These are phyloP conservation scores for Drosophila neotestacea DNA, from an alignment of 2,888 invertebrate genomes.

Conservation along the genomic window DNA sequence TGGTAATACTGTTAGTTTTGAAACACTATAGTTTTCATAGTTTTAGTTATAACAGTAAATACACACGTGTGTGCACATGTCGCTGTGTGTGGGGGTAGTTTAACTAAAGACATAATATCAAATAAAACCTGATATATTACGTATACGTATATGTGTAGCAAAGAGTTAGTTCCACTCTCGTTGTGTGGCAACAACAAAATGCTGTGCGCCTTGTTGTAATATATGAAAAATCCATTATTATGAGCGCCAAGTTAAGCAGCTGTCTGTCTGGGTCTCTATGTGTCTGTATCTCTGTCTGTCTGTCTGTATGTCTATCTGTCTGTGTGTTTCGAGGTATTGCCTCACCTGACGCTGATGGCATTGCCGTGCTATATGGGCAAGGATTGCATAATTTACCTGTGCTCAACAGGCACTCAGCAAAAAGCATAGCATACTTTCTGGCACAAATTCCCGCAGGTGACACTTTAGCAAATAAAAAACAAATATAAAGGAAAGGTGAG, in stretches of 20 bases:
- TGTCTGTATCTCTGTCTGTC: background rate
- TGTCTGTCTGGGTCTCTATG: conserved; percentile 7
- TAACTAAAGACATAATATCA: conserved; percentile 42
- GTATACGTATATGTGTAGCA: background rate
- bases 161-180: conserved; percentile 12
- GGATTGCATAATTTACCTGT: conserved; percentile 85
- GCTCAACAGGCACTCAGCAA: conserved; percentile 82
- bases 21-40: conserved; percentile 82
- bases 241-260: conserved; percentile 77
- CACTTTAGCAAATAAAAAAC: conserved; percentile 15
- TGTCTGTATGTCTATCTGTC: background rate
- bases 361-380: conserved; percentile 68
- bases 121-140: conserved; percentile 32
- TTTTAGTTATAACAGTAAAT: conserved; percentile 75
- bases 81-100: conserved; percentile 11
- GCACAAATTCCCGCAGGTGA: conserved; percentile 65
- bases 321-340: conserved; percentile 10
- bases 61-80: conserved; percentile 12
- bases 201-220: conserved; percentile 79
- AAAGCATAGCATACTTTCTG: conserved; percentile 48
- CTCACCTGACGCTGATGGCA: conserved; percentile 69
- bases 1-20: conserved; percentile 85
- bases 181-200: conserved; percentile 45
- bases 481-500: conserved; percentile 39
- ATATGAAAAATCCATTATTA: conserved; percentile 80